A percentile compares a stretch with the other conserved stretches of the same genome.
These are phyloP conservation scores for Aphyosemion australe DNA, from an alignment of 2,113 vertebrate species.

Conservation along the genomic window DNA sequence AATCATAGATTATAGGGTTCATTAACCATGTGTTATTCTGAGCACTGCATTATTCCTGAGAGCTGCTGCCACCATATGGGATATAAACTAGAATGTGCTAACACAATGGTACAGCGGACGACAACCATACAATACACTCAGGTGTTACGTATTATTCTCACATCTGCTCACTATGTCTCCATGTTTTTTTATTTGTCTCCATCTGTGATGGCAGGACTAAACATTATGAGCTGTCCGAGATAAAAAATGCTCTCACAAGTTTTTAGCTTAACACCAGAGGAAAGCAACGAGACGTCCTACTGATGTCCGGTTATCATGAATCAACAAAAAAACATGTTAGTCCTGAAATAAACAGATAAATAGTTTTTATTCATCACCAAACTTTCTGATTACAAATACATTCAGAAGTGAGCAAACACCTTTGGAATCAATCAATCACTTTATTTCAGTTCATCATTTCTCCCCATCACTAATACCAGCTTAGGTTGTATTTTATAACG, in stretches of 20 bases:
- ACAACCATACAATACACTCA: constrained; percentile 9
- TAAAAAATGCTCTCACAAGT: neutral
- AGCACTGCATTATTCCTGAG: constrained; percentile 52
- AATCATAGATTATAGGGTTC: constrained; percentile 58
- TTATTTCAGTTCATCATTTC: no score
- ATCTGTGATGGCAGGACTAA: constrained; percentile 7
- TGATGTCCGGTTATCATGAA: no score
- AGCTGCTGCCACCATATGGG: constrained; percentile 60
- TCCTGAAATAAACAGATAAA: no score
- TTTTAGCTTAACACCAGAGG: no score
- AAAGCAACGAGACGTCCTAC: no score
- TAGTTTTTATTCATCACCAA: no score
- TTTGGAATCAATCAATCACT: no score
- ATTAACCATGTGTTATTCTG: constrained; percentile 59
- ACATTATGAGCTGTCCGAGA: neutral
- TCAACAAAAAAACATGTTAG: no score
- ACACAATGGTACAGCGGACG: constrained; percentile 24
- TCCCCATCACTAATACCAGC: no score
- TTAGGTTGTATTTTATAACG: no score
- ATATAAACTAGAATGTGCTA: constrained; percentile 12
- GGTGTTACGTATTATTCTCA: constrained; percentile 52
- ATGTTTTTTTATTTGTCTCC: constrained; percentile 16
- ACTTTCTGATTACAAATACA: no score
- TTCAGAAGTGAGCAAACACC: no score
- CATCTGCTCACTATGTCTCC: constrained; percentile 20